Conservation (phyloP, 92 coral and sea anemone species). For the Porites divaricata region DNA sequence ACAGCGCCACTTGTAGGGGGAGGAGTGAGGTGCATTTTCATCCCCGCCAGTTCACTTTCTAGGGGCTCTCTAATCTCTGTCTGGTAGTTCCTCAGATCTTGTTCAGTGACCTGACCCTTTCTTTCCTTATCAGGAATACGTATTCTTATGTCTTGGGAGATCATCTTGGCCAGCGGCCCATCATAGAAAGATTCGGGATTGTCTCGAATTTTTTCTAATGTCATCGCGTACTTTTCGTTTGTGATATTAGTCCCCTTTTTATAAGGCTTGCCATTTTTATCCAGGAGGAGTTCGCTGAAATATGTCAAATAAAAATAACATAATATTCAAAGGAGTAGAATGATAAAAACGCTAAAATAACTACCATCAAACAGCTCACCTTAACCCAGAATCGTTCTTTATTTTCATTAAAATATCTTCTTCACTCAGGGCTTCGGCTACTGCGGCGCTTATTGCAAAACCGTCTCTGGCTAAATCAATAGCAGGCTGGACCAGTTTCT, state of each 20-base stretch:
- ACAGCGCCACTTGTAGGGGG: constrained; percentile 97
- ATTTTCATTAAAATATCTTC: neutral
- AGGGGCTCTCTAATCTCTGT: constrained; percentile 53
- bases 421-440: constrained; percentile 53
- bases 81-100: constrained; percentile 65
- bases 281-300: constrained; percentile 67
- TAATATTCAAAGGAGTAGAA: too few relatives aligned
- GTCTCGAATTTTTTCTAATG: constrained; percentile 71
- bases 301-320: neutral
- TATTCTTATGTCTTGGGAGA: constrained; percentile 58
- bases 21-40: constrained; percentile 58
- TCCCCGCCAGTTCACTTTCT: constrained; percentile 32
- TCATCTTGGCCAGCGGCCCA: constrained; percentile 72
- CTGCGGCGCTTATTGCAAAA: constrained; percentile 48
- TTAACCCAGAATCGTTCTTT: constrained; percentile 67
- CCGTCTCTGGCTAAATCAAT: constrained; percentile 75
- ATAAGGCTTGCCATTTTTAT: constrained; percentile 66
- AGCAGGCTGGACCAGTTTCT: constrained; percentile 78
- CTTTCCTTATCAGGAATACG: constrained; percentile 19
- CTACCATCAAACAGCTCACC: constrained; percentile 36
- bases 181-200: constrained; percentile 73
- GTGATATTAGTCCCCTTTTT: constrained; percentile 66
- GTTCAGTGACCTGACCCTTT: constrained; percentile 70
- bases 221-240: constrained; percentile 71
- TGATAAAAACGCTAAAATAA: too few relatives aligned